Conservation (phyloP, 1,140 invertebrate species). For the Scaptomyza graminum region DNA sequence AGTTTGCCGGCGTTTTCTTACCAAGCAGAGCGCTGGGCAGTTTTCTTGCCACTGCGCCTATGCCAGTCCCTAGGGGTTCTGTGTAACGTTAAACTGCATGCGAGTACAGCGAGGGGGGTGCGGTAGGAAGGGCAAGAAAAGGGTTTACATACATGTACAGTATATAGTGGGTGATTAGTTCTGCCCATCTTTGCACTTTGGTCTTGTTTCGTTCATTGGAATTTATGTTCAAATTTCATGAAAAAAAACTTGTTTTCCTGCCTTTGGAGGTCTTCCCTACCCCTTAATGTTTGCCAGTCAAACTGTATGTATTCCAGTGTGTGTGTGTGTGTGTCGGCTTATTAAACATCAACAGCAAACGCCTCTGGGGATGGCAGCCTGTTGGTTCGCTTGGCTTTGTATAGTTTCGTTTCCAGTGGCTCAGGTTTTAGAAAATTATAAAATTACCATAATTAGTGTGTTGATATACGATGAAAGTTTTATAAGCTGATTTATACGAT, state of each 20-base stretch:
- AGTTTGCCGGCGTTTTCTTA: conserved; percentile 66
- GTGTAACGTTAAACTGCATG: conserved; percentile 73
- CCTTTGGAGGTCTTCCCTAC: conserved; percentile 24
- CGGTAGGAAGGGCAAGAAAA: background rate
- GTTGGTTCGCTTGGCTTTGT: background rate
- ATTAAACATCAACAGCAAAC: conserved; percentile 74
- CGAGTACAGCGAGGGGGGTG: conserved; percentile 18
- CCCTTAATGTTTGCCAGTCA: conserved; percentile 25
- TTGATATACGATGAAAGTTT: conserved; percentile 76
- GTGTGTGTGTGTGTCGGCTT: conserved; percentile 50
- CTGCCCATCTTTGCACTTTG: conserved; percentile 64
- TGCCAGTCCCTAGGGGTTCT: conserved; percentile 40
- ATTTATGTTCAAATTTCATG: conserved; percentile 78
- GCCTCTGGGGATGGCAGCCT: conserved; percentile 46
- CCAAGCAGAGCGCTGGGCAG: conserved; percentile 48
- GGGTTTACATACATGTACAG: background rate
- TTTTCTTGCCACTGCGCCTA: conserved; percentile 44
- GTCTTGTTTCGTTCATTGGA: conserved; percentile 75
- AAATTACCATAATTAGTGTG: conserved; percentile 76
- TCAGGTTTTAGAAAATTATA: conserved; percentile 71
- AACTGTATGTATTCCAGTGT: conserved; percentile 4
- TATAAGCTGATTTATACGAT: conserved; percentile 75
- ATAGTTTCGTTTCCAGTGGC: conserved; percentile 4
- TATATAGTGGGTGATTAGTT: conserved; percentile 21
- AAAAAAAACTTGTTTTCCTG: conserved; percentile 74